Base-by-base conservation (phyloP, 2,113 vertebrate species). In the Varanus komodoensis region DNA sequence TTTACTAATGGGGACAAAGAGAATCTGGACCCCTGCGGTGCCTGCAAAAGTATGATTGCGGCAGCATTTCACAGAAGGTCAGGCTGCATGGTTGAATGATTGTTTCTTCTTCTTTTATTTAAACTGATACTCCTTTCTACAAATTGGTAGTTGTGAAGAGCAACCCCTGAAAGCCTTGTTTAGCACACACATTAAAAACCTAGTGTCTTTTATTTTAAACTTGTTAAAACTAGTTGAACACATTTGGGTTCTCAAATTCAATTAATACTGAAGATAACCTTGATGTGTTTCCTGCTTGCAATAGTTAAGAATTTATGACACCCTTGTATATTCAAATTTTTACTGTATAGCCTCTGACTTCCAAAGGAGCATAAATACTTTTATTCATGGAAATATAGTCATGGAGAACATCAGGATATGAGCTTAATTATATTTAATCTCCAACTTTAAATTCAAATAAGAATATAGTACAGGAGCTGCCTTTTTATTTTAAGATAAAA, bases 321-420 rank as follows among this genome's bases (percentile, higher is more conserved):
- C 80, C 64, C 69, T 79, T 71, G 48, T 85, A 48, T 79, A 89
- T 85, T 71, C 9, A 8, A 15, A 27, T 68, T 81, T 89, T 89
- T 54, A 89, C 84, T 85, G 85, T 86, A 90, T 71, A 71, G n/a
- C 64, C 64, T 90, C 27, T 44, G 75, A 48, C 64, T 90, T 86
- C 77, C 52, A 64, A 67, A 29, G 25, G 48, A 69, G 68, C n/a
- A n/a, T 71, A 86, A 90, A 90, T 80, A 90, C 25, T 86, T 79
- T 52, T 90, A 71, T 79, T 80, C 89, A 19, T 84, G 74, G 77
- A 90, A 79, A 25, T 57, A 83, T 79, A 85, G 83, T 68, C 34
- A 74, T 61, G 75, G 74, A 71, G 71, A 80, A 54, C 38, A 80
- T 34, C 71, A 85, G 38, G 50, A 44, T 38, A 32, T 34, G 23